phyloP scores from a whole-genome alignment of 2,113 vertebrate genomes.

The Dasypus novemcinctus region DNA sequence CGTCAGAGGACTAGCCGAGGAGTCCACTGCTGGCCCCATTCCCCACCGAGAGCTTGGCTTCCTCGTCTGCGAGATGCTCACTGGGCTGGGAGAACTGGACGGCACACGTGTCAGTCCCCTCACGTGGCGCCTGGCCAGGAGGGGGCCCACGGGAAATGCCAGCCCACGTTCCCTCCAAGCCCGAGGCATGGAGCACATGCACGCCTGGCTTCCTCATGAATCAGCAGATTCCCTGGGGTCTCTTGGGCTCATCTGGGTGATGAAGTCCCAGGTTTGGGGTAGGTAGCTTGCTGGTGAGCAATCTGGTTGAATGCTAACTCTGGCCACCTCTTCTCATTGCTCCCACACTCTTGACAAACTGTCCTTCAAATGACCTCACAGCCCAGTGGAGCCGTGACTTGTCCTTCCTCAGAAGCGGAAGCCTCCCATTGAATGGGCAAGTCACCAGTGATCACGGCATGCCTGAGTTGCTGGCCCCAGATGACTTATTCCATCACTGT shows the following conservation, averaged over 20 bases:
- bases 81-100: not conserved
- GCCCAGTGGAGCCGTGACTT: not conserved
- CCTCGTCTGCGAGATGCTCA: not conserved
- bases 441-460: not conserved
- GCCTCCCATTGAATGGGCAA: not conserved
- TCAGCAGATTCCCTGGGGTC: not conserved
- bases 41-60: not conserved
- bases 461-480: not conserved
- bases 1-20: not conserved
- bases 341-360: not conserved
- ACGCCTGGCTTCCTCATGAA: not conserved
- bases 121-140: not conserved
- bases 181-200: not conserved
- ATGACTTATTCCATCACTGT: not conserved
- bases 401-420: not conserved
- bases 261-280: not conserved
- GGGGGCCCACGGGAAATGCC: not conserved
- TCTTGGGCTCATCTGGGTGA: not conserved
- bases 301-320: not conserved
- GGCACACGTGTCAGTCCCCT: not conserved
- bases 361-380: not conserved
- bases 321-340: not conserved
- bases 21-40: rapidly evolving
- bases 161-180: not conserved
- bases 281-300: not conserved